Conservation (phyloP, 92 coral and sea anemone genomes). For the Palythoa heliodiscus region DNA sequence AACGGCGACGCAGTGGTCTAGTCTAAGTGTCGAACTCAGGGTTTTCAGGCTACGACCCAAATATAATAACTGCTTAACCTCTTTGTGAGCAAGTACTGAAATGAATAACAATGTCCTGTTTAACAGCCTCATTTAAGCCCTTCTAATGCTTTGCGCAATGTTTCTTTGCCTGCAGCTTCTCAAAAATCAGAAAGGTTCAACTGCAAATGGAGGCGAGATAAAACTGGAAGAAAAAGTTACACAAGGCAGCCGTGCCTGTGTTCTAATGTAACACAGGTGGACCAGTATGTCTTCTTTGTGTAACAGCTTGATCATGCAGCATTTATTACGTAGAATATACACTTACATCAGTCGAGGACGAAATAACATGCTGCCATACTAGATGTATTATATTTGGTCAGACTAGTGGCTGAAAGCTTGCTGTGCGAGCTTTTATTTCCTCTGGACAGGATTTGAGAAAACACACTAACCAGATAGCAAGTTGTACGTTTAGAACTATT, state of each 20-base stretch:
- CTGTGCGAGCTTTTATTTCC: slow-evolving; percentile 45
- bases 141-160: neutral
- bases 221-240: slow-evolving; percentile 79
- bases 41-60: too few relatives aligned
- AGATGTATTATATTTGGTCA: slow-evolving; percentile 39
- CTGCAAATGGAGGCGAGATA: slow-evolving; percentile 88
- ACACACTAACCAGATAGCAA: too few relatives aligned
- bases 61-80: too few relatives aligned
- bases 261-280: slow-evolving; percentile 71
- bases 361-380: neutral
- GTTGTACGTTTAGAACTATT: neutral
- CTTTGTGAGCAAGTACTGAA: too few relatives aligned
- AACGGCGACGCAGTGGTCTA: too few relatives aligned
- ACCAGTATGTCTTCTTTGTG: neutral
- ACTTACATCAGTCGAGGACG: neutral
- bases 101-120: too few relatives aligned
- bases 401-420: slow-evolving; percentile 29
- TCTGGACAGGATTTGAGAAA: slow-evolving; percentile 30
- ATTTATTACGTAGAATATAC: neutral
- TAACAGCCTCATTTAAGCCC: too few relatives aligned
- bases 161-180: slow-evolving; percentile 57
- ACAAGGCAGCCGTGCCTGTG: slow-evolving; percentile 95
- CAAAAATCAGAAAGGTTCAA: slow-evolving; percentile 80
- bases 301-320: neutral
- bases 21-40: too few relatives aligned